Percentiles rank a stretch among this genome's conserved stretches.
Evolutionary conservation across 2,888 invertebrate species (phyloP).

Genomic region (Parochlus steinenii): DNA sequence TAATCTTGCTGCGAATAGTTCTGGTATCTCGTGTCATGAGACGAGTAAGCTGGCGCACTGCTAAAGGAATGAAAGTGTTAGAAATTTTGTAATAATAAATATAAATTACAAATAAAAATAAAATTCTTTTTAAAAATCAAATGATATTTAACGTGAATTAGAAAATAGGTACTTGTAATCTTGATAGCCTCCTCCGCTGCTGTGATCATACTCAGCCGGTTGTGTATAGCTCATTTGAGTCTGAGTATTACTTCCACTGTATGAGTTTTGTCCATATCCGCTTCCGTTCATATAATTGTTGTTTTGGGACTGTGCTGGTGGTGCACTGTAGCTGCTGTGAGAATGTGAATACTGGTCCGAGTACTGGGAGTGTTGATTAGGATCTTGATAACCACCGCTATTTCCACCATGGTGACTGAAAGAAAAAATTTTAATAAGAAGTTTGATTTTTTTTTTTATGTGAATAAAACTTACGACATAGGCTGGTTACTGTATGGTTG

Average conservation of each 20-base stretch:
- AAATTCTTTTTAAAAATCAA: background rate
- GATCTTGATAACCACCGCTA: conserved; percentile 8
- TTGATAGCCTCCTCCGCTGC: conserved; percentile 1
- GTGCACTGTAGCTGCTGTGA: conserved; percentile 4
- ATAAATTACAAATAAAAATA: no score
- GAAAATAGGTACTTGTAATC: conserved; percentile 5
- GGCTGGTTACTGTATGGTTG: no score
- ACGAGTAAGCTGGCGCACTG: conserved; percentile 4
- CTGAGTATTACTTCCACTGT: background rate
- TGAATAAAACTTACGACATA: no score
- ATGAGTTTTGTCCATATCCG: conserved; percentile 8
- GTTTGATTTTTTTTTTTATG: no score
- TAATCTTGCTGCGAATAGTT: conserved; percentile 7
- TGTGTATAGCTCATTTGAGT: background rate
- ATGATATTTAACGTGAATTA: background rate
- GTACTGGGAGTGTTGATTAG: background rate
- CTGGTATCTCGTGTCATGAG: background rate
- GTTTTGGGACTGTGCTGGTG: conserved; percentile 4
- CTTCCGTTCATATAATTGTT: conserved; percentile 4
- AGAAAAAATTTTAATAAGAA: background rate
- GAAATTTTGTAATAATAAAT: no score
- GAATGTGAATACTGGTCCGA: conserved; percentile 8
- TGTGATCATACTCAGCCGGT: conserved; percentile 8
- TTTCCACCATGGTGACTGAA: background rate
- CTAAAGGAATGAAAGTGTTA: no score